These are phyloP conservation scores for Sturnira hondurensis DNA, from an alignment of 2,113 vertebrate genomes.

Conservation along the genomic window DNA sequence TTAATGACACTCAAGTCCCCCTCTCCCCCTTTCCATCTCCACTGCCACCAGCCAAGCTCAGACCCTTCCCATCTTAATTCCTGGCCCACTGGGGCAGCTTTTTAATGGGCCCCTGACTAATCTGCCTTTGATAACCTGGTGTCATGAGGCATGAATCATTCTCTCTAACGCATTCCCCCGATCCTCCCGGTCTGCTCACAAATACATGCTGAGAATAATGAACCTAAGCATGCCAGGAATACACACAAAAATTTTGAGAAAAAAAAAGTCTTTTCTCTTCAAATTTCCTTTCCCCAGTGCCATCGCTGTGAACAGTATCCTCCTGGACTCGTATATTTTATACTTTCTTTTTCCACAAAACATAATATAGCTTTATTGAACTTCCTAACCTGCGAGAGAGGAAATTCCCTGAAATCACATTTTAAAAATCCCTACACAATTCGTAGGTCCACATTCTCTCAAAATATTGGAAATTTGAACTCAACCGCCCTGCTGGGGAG, in stretches of 20 bases:
- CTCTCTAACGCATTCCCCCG: background rate
- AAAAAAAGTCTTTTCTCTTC: conserved; percentile 9
- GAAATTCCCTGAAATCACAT: conserved; percentile 23
- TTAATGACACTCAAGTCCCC: background rate
- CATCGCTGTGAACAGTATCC: background rate
- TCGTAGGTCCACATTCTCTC: conserved; percentile 35
- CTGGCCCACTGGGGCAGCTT: background rate
- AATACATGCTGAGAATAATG: background rate
- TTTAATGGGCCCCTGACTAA: background rate
- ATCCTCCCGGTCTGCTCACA: background rate
- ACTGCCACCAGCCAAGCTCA: background rate
- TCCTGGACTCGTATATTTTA: background rate
- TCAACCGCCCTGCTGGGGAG: background rate
- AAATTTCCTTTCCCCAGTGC: background rate
- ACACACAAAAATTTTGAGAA: background rate
- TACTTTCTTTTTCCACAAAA: background rate
- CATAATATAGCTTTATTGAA: conserved; percentile 8
- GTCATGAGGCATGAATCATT: background rate
- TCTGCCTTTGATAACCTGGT: background rate
- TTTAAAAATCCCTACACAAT: background rate
- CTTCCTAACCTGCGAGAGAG: background rate
- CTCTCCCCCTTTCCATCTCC: background rate
- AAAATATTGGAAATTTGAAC: conserved; percentile 62
- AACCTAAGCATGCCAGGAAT: background rate
- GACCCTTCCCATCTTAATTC: background rate